Evolutionary conservation across 2,113 vertebrate genomes (phyloP).

Genomic region (Sebastes schlegelii): DNA sequence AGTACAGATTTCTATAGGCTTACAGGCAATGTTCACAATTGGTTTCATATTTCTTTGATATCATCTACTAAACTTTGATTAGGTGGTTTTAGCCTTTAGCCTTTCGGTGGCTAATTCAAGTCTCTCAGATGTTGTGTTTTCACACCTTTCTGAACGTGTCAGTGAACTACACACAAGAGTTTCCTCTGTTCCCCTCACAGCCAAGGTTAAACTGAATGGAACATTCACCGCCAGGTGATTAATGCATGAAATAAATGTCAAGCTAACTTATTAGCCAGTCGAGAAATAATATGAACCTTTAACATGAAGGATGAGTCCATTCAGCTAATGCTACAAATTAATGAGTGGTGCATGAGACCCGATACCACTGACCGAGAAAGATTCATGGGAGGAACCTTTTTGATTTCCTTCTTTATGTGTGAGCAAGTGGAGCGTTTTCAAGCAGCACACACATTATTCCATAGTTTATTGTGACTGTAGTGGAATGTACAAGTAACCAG

Average conservation of each 20-base stretch:
- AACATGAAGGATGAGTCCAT: conserved; percentile 63
- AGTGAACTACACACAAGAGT: conserved; percentile 1
- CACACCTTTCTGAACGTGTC: too few species aligned
- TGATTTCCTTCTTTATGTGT: not conserved
- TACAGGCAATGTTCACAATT: not conserved
- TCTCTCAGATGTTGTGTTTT: not conserved
- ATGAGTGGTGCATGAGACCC: conserved; percentile 22
- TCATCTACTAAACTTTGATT: not conserved
- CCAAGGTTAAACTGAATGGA: conserved; percentile 67
- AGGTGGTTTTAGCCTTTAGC: not conserved
- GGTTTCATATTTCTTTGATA: not conserved
- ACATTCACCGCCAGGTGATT: conserved; percentile 54
- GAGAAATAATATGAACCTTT: conserved; percentile 65
- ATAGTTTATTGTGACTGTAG: not conserved
- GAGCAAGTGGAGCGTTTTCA: not conserved
- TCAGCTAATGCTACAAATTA: conserved; percentile 50
- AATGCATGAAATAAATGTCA: conserved; percentile 64
- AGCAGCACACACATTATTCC: not conserved
- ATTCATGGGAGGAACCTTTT: conserved; percentile 18
- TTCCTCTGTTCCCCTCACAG: conserved; percentile 30
- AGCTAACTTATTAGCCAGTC: conserved; percentile 61
- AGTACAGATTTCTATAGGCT: too few species aligned
- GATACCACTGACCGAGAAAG: not conserved
- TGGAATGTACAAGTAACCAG: not conserved
- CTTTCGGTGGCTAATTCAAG: not conserved